These are phyloP conservation scores for Potamarius usumacintae DNA, from an alignment of 2,113 vertebrate species.

Conservation along the genomic window DNA sequence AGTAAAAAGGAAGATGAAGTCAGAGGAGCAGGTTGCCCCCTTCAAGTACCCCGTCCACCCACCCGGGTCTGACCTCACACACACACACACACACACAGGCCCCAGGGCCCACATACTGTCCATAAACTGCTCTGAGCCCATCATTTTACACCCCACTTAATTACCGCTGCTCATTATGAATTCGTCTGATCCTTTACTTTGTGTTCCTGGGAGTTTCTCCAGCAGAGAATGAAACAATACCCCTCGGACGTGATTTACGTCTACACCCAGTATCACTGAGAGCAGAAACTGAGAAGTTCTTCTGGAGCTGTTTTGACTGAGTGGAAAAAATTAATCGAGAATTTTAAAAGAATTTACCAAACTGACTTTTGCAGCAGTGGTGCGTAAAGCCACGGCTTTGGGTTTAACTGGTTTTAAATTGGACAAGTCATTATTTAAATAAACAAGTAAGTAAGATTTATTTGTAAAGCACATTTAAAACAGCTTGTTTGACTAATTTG, in stretches of 20 bases:
- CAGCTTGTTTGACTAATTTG: background rate
- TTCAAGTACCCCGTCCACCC: background rate
- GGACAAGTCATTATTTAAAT: background rate
- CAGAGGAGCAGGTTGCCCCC: slow-evolving; percentile 9
- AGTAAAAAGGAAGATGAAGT: slow-evolving; percentile 39
- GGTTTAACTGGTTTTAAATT: background rate
- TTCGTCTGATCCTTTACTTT: slow-evolving; percentile 44
- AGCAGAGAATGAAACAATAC: background rate
- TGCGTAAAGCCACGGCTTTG: background rate
- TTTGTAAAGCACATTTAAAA: background rate
- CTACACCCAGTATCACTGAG: background rate
- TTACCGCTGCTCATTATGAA: slow-evolving; percentile 7
- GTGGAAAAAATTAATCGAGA: background rate
- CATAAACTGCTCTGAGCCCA: background rate
- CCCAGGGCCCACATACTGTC: background rate
- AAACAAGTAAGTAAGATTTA: background rate
- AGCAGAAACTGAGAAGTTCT: background rate
- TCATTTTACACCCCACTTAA: slow-evolving; percentile 23
- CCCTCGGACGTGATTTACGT: background rate
- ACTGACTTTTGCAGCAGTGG: background rate
- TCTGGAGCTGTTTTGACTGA: background rate
- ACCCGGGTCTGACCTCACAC: slow-evolving; percentile 4
- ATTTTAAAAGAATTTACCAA: background rate
- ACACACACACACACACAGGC: background rate
- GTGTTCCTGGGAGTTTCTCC: slow-evolving; percentile 10